phyloP scores from a whole-genome alignment of 2,888 invertebrate genomes.

The Hypomecis punctinalis region DNA sequence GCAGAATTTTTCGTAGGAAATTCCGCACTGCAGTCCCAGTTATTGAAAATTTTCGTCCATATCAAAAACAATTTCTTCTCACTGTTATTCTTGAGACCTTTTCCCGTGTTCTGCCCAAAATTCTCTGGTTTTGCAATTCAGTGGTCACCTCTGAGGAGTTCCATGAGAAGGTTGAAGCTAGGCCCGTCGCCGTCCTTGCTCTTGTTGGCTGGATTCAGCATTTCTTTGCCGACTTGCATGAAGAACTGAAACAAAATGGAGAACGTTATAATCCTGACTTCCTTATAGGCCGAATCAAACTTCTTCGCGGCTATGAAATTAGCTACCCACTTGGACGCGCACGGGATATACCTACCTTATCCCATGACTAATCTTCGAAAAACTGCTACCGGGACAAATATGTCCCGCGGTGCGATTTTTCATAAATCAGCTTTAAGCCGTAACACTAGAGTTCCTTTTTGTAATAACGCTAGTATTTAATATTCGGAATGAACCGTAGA shows the following conservation, averaged over 20 bases:
- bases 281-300: not conserved
- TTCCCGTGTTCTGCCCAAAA: not conserved
- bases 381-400: too few species aligned
- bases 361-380: too few species aligned
- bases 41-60: not conserved
- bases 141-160: slow-evolving; percentile 96
- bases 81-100: not conserved
- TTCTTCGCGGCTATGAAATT: too few species aligned
- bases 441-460: too few species aligned
- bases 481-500: too few species aligned
- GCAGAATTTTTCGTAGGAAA: not conserved
- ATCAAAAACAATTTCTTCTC: not conserved
- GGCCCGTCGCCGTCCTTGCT: slow-evolving; percentile 95
- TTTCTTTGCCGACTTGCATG: slow-evolving; percentile 95
- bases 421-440: too few species aligned
- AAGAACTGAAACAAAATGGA: slow-evolving; percentile 65
- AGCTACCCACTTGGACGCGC: too few species aligned
- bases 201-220: slow-evolving; percentile 92
- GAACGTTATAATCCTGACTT: not conserved
- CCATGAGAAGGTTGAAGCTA: slow-evolving; percentile 97
- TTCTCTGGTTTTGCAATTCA: slow-evolving; percentile 69
- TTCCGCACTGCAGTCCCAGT: not conserved
- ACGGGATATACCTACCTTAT: too few species aligned
- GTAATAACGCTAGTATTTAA: too few species aligned
- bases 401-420: too few species aligned